Base-by-base conservation (phyloP, 2,888 invertebrate species). In the Chesias legatella region DNA sequence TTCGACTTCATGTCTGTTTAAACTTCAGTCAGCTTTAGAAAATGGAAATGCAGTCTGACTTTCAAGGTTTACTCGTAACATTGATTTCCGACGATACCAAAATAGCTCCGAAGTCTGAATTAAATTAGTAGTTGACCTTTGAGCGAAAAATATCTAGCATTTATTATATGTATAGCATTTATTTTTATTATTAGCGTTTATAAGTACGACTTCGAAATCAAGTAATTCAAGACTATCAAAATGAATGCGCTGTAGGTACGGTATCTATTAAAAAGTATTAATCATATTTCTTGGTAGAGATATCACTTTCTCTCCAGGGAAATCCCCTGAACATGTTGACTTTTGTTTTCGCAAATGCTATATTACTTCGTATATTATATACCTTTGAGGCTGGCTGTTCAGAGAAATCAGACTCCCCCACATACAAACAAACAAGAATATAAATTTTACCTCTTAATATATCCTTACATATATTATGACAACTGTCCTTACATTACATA, bases 321-420 rank as follows among this genome's bases (percentile, higher is more conserved):
- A 42, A 52, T 49, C 37, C 52, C 52, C 37, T 5, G 31, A 33
- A 33, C 39, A n/a, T 10, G 39, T 31, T 42, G 39, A 46, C 35
- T 30, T n/a, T n/a, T n/a, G n/a, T n/a, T n/a, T n/a, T n/a, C n/a
- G n/a, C n/a, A n/a, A n/a, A n/a, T n/a, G n/a, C n/a, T n/a, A n/a
- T n/a, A n/a, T n/a, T n/a, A n/a, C n/a, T n/a, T n/a, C n/a, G n/a
- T n/a, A n/a, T n/a, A n/a, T n/a, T n/a, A n/a, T n/a, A n/a, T n/a
- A n/a, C n/a, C n/a, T n/a, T n/a, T n/a, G n/a, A n/a, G n/a, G n/a
- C n/a, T n/a, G n/a, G n/a, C n/a, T n/a, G n/a, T n/a, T n/a, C n/a
- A n/a, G n/a, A n/a, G n/a, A n/a, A n/a, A n/a, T n/a, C n/a, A n/a
- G n/a, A n/a, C n/a, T n/a, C n/a, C n/a, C n/a, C n/a, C n/a, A n/a